Percentiles rank a stretch among this genome's conserved stretches.
Conservation (phyloP, 2,888 invertebrate species). For the Aporophyla nigra region DNA sequence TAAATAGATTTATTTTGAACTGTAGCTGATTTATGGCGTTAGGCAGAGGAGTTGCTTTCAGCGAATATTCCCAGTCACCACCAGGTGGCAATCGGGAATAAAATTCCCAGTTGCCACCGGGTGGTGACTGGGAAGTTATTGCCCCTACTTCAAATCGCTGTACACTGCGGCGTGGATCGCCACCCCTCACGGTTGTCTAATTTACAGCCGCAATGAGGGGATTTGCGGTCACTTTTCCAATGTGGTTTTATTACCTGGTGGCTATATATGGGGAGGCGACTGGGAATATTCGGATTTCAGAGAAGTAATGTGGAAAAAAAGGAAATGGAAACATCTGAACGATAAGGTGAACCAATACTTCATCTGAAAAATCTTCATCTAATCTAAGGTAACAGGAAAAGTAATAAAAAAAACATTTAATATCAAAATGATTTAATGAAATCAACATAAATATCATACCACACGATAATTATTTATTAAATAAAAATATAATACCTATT, state of each 20-base stretch:
- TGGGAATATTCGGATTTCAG: no score
- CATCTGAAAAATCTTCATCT: background rate
- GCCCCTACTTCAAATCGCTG: no score
- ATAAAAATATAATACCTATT: slow-evolving; percentile 63
- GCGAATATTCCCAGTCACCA: background rate
- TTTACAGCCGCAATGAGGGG: no score
- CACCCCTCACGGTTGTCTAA: no score
- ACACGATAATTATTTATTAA: slow-evolving; percentile 63
- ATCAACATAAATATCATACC: slow-evolving; percentile 69
- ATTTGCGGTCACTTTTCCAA: no score
- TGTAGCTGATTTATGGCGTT: background rate
- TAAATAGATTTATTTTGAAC: background rate
- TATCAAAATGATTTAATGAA: slow-evolving; percentile 67
- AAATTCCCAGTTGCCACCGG: no score
- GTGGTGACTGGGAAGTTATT: no score
- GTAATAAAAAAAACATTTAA: slow-evolving; percentile 22
- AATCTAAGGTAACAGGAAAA: background rate
- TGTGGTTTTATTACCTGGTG: no score
- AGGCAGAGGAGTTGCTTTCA: background rate
- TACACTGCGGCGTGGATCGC: no score
- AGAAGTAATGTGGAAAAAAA: background rate
- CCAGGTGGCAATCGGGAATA: no score
- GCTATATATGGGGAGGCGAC: no score
- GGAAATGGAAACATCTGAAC: background rate
- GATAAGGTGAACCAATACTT: background rate